Base-by-base conservation (phyloP, 2,888 invertebrate genomes). In the Eristalinus sepulchralis region DNA sequence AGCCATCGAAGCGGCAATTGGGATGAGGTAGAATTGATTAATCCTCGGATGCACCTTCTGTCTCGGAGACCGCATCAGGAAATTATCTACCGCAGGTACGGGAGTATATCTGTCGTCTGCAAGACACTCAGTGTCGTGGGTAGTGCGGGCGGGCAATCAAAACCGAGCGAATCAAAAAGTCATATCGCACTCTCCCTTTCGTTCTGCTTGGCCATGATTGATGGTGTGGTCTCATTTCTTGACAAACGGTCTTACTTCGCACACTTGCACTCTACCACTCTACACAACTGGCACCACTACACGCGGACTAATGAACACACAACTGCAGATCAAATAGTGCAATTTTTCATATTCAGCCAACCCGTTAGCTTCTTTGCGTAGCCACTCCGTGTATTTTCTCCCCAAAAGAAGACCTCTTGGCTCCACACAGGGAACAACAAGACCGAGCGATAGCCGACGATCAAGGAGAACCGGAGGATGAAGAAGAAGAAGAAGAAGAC, bases 141-240 rank as follows among this genome's bases (percentile, higher is more conserved):
- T 85, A 60, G 82, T 81, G 82, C 82, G 82, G 85, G 82, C 82
- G 82, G 85, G 85, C 82, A 85, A 85, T 85, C 85, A 78, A 85
- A 85, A 77, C 73, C 73, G 85, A 88, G 76, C 89, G 89, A 89
- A 89, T 88, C 89, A 89, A 89, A 88, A 83, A 85, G 85, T 87
- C 88, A 89, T 88, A 88, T 89, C 88, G 89, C 89, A 89, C 89
- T 89, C 89, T 89, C 89, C 89, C 89, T 89, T 89, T 89, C 89
- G 73, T 88, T 87, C 88, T 72, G 88, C 76, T 76, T 80, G 72
- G 75, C 83, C 77, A 88, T 89, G 88, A 89, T 89, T 89, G 89
- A 89, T 89, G 83, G 88, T 87, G 88, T 83, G 88, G 88, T 88
- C 88, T 88, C 88, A 88, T 88, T 88, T 88, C 83, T 70, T 83